phyloP scores from a whole-genome alignment of 2,888 invertebrate species.

The Hydraecia micacea region DNA sequence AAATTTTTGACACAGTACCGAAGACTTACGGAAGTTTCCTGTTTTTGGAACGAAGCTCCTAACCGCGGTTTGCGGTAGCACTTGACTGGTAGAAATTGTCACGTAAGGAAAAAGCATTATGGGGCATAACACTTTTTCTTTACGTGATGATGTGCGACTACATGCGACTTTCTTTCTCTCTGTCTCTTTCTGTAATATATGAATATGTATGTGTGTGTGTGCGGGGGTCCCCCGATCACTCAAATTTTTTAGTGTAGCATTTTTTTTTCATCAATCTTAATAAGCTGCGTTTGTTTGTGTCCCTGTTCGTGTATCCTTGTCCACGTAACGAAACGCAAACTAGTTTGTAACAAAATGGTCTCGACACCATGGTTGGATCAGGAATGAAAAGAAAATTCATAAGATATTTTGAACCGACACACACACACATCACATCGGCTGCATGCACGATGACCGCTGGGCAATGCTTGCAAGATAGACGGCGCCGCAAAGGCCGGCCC shows the following conservation, averaged over 20 bases:
- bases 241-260: no score
- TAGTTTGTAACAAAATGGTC: background rate
- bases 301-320: background rate
- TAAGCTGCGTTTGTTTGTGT: background rate
- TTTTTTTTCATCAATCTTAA: background rate
- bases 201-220: background rate
- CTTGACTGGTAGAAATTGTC: background rate
- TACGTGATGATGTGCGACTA: background rate
- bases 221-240: background rate
- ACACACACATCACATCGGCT: no score
- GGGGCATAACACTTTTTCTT: no score
- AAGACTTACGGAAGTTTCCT: background rate
- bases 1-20: no score
- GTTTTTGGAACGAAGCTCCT: background rate
- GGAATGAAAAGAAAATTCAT: background rate
- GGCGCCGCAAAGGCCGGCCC: no score
- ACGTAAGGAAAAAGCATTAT: background rate
- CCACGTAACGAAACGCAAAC: background rate
- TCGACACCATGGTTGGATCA: background rate
- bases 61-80: background rate
- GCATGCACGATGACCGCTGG: no score
- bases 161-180: background rate
- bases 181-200: background rate
- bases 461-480: no score
- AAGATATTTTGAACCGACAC: background rate